phyloP scores from a whole-genome alignment of 2,888 invertebrate species.

The Ennomos fuscantarius region DNA sequence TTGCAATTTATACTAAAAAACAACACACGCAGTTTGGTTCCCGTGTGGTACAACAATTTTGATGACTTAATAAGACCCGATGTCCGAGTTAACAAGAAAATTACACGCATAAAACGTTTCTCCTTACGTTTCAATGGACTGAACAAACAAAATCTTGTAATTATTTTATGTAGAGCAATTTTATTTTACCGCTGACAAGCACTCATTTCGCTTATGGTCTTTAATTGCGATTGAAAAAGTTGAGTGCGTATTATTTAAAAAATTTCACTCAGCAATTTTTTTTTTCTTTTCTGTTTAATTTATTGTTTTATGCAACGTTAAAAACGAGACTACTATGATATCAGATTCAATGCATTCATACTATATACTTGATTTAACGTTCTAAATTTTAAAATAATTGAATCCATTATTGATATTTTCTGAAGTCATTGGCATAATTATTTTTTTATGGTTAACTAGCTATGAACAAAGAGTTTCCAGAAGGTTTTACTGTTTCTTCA shows the following conservation, averaged over 20 bases:
- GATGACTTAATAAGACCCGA: slow-evolving; percentile 70
- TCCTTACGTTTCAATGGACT: slow-evolving; percentile 44
- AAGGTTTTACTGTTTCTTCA: slow-evolving; percentile 58
- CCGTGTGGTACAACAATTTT: slow-evolving; percentile 61
- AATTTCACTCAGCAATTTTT: neutral
- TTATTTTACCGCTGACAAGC: slow-evolving; percentile 34
- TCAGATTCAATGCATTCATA: too few species aligned
- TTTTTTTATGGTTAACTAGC: slow-evolving; percentile 72
- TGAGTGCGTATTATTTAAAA: slow-evolving; percentile 13
- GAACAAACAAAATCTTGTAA: slow-evolving; percentile 61
- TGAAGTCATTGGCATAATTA: slow-evolving; percentile 66
- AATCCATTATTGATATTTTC: slow-evolving; percentile 52
- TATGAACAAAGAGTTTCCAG: slow-evolving; percentile 64
- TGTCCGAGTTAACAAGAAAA: slow-evolving; percentile 66
- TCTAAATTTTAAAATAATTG: slow-evolving; percentile 36
- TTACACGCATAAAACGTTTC: slow-evolving; percentile 55
- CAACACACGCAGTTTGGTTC: slow-evolving; percentile 38
- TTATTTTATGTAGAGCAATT: slow-evolving; percentile 64
- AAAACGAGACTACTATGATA: slow-evolving; percentile 3
- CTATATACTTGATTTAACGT: slow-evolving; percentile 23
- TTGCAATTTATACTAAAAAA: slow-evolving; percentile 28
- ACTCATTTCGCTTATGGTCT: slow-evolving; percentile 22
- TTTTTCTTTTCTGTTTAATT: slow-evolving; percentile 2
- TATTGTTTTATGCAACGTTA: slow-evolving; percentile 1
- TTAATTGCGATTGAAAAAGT: slow-evolving; percentile 58